These are phyloP conservation scores for Saiga tatarica DNA, from an alignment of 2,113 vertebrate species.

Conservation along the genomic window DNA sequence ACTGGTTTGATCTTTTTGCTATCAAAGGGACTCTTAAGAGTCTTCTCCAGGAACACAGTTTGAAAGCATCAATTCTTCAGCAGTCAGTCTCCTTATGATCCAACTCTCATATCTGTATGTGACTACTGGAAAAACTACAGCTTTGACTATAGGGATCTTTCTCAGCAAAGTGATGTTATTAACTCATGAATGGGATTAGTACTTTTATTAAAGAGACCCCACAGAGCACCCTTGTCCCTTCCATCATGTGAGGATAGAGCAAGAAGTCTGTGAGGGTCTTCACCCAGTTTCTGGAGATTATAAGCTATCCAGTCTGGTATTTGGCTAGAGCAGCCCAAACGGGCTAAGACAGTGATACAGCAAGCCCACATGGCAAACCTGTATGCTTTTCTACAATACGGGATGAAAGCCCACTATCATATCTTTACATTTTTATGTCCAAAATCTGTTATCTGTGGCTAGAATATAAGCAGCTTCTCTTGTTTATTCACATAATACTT, in stretches of 20 bases:
- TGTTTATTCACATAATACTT: neutral
- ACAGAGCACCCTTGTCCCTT: neutral
- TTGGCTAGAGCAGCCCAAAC: neutral
- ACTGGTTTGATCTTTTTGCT: neutral
- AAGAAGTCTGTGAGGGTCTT: neutral
- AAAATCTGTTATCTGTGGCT: neutral
- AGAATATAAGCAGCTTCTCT: neutral
- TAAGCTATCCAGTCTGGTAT: neutral
- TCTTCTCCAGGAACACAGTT: neutral
- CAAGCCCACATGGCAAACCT: fast-evolving
- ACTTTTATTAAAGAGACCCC: neutral
- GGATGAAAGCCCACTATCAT: no score
- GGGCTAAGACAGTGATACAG: neutral
- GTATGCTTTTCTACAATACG: neutral
- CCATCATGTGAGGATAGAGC: neutral
- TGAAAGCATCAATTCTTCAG: neutral
- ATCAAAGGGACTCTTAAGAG: neutral
- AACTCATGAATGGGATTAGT: no score
- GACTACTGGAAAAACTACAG: neutral
- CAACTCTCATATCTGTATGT: neutral
- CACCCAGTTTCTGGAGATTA: neutral
- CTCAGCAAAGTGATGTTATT: neutral
- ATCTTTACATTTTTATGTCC: neutral
- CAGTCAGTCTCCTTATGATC: neutral
- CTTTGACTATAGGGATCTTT: neutral